These are phyloP conservation scores for Acanthosoma haemorrhoidale DNA, from an alignment of 2,888 invertebrate species.

Conservation along the genomic window DNA sequence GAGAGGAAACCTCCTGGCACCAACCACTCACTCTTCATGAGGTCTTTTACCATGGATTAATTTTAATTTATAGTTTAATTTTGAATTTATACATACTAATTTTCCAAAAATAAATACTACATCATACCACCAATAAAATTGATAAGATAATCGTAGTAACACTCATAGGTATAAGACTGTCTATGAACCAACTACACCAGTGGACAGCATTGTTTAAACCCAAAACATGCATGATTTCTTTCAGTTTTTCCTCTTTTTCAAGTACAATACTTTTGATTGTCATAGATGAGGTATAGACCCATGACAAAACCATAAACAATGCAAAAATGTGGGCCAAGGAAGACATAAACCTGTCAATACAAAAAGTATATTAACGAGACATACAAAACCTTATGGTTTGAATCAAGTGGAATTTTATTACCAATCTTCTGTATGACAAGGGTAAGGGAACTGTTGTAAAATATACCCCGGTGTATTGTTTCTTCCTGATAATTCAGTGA, in stretches of 20 bases:
- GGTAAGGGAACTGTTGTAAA: slow-evolving; percentile 77
- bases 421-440: slow-evolving; percentile 69
- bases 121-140: slow-evolving; percentile 34
- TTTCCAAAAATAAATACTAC: too few relatives aligned
- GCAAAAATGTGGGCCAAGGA: slow-evolving; percentile 52
- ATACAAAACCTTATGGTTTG: not conserved
- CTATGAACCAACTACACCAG: slow-evolving; percentile 58
- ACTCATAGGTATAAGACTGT: slow-evolving; percentile 50
- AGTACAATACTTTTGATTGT: slow-evolving; percentile 52
- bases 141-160: slow-evolving; percentile 60
- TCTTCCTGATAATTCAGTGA: slow-evolving; percentile 53
- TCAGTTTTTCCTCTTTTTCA: slow-evolving; percentile 53
- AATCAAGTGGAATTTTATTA: slow-evolving; percentile 48
- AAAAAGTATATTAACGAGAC: not conserved
- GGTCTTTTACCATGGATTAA: too few relatives aligned
- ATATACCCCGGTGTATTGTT: slow-evolving; percentile 52
- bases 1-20: too few relatives aligned
- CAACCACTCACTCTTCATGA: too few relatives aligned
- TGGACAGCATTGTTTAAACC: slow-evolving; percentile 53
- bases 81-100: too few relatives aligned
- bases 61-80: too few relatives aligned
- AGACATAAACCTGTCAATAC: slow-evolving; percentile 46
- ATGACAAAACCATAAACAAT: slow-evolving; percentile 53
- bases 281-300: slow-evolving; percentile 53
- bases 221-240: slow-evolving; percentile 51